These are phyloP conservation scores for Sebastes taczanowskii DNA, from an alignment of 2,797 vertebrate species.

Conservation along the genomic window DNA sequence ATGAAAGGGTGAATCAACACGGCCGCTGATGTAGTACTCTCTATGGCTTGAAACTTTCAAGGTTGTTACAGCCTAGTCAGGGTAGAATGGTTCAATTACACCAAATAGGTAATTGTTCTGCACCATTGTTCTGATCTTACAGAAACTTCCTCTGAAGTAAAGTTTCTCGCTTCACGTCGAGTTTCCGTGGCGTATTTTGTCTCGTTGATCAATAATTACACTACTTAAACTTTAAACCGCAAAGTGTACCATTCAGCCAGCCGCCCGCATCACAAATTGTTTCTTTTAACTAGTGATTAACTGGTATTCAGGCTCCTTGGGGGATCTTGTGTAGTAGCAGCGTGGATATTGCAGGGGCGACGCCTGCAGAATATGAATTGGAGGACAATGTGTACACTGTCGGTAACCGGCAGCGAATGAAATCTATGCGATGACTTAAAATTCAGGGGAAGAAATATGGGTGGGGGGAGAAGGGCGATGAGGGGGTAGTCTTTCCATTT, in stretches of 20 bases:
- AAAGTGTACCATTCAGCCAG: slow-evolving; percentile 15
- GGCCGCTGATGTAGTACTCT: slow-evolving; percentile 1
- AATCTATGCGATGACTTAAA: slow-evolving; percentile 38
- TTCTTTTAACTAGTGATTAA: slow-evolving; percentile 51
- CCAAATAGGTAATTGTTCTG: slow-evolving; percentile 3
- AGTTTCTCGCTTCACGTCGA: neutral
- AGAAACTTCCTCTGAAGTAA: neutral
- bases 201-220: slow-evolving; percentile 28
- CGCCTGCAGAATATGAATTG: slow-evolving; percentile 47
- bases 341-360: slow-evolving; percentile 8
- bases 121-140: neutral
- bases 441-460: slow-evolving; percentile 21
- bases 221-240: slow-evolving; percentile 27
- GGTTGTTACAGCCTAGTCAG: slow-evolving; percentile 6
- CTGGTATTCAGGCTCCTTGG: slow-evolving; percentile 12
- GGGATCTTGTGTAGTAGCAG: neutral
- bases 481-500: slow-evolving; percentile 46
- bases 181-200: neutral
- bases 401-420: neutral
- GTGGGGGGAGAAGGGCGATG: neutral
- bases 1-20: slow-evolving; percentile 10
- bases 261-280: slow-evolving; percentile 12
- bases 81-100: slow-evolving; percentile 2
- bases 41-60: neutral
- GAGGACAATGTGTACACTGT: slow-evolving; percentile 15